Evolutionary conservation across 2,888 invertebrate species (phyloP).

Genomic region (Dermolepida albohirtum): DNA sequence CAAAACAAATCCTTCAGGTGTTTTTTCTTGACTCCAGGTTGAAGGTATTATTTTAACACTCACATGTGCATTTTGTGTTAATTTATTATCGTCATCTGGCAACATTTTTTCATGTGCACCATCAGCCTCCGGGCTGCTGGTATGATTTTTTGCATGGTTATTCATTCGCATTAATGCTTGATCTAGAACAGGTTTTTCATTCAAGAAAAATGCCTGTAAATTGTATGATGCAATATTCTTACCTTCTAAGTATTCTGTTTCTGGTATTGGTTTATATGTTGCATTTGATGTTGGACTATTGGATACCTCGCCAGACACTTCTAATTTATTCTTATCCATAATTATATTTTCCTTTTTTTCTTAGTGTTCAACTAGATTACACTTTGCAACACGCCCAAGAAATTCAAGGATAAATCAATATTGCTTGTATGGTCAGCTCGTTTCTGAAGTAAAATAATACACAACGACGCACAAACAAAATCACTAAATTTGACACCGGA

Average conservation of each 20-base stretch:
- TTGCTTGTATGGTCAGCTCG: too few relatives aligned
- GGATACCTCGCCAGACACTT: slow-evolving; percentile 56
- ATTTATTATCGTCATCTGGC: slow-evolving; percentile 70
- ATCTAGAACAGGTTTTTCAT: slow-evolving; percentile 44
- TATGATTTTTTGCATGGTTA: slow-evolving; percentile 64
- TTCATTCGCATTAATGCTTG: slow-evolving; percentile 57
- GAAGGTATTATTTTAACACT: slow-evolving; percentile 82
- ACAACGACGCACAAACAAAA: too few relatives aligned
- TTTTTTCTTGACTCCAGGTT: slow-evolving; percentile 79
- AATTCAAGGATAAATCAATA: slow-evolving; percentile 43
- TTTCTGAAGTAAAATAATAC: too few relatives aligned
- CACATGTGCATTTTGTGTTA: slow-evolving; percentile 70
- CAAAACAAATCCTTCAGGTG: slow-evolving; percentile 89
- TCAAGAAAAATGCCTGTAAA: slow-evolving; percentile 22
- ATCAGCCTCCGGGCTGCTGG: slow-evolving; percentile 66
- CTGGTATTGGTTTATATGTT: slow-evolving; percentile 71
- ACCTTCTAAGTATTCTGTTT: slow-evolving; percentile 69
- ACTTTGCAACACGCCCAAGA: slow-evolving; percentile 31
- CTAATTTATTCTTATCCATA: slow-evolving; percentile 67
- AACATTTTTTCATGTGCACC: slow-evolving; percentile 80
- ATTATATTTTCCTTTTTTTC: neutral
- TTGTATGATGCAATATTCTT: slow-evolving; percentile 48
- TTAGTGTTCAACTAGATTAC: neutral
- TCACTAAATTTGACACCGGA: slow-evolving; percentile 22
- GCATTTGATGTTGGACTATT: slow-evolving; percentile 56